These are phyloP conservation scores for Holothuria scabra DNA, from an alignment of 53 echinoderm and acorn worm species.

Conservation along the genomic window DNA sequence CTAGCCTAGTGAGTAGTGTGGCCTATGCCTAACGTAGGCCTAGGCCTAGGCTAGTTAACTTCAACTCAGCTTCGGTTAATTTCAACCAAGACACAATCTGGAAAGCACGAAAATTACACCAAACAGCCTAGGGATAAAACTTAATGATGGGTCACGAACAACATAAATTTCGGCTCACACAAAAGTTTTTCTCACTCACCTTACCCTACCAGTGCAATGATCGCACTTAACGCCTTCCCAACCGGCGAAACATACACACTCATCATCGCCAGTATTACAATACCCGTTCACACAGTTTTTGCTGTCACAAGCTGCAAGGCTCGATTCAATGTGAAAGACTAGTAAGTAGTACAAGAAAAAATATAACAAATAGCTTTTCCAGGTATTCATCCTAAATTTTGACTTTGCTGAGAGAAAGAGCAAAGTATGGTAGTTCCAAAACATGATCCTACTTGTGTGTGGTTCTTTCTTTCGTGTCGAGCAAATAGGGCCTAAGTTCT, in stretches of 20 bases:
- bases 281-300: conserved; percentile 59
- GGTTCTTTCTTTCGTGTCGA: too few species aligned
- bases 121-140: too few species aligned
- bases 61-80: too few species aligned
- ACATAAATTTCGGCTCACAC: too few species aligned
- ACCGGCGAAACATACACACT: conserved; percentile 74
- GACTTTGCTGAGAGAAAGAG: conserved; percentile 76
- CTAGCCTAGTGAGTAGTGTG: too few species aligned
- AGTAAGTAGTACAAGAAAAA: conserved; percentile 48
- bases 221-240: conserved; percentile 73
- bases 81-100: too few species aligned
- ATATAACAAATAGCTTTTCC: neutral
- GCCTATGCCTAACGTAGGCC: too few species aligned
- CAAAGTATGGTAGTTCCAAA: conserved; percentile 54
- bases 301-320: conserved; percentile 42
- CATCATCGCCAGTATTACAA: conserved; percentile 33
- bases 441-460: conserved; percentile 11
- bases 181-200: conserved; percentile 34
- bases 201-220: conserved; percentile 73
- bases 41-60: too few species aligned
- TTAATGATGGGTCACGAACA: too few species aligned
- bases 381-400: conserved; percentile 69
- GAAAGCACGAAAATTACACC: too few species aligned
- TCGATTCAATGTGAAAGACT: conserved; percentile 48
- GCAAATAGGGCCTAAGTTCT: too few species aligned